Evolutionary conservation across 2,113 vertebrate genomes (phyloP).

Genomic region (Penelope pileata): DNA sequence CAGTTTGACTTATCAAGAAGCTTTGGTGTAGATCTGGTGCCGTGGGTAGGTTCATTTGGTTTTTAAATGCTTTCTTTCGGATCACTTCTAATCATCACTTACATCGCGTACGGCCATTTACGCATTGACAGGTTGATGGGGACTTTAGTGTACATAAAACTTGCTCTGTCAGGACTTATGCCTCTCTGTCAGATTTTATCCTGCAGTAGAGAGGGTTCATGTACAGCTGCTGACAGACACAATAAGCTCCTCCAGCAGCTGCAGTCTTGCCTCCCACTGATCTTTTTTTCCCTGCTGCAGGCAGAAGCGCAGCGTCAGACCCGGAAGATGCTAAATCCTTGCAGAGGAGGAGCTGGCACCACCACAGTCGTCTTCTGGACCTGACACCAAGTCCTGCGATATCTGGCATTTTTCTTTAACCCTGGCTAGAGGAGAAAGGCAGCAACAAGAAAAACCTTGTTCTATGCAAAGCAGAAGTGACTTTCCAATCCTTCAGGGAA

Average conservation of each 20-base stretch:
- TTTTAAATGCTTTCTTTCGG: slow-evolving; percentile 52
- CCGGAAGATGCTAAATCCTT: not conserved
- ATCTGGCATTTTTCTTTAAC: not conserved
- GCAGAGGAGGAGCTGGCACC: not conserved
- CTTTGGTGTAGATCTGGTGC: slow-evolving; percentile 44
- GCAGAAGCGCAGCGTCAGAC: rapidly evolving
- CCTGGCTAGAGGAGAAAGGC: not conserved
- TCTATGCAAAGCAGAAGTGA: not conserved
- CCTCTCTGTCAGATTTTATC: slow-evolving; percentile 67
- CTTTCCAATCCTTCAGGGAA: not conserved
- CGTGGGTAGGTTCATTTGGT: slow-evolving; percentile 18
- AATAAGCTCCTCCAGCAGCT: slow-evolving; percentile 67
- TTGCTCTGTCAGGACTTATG: slow-evolving; percentile 60
- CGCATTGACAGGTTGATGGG: slow-evolving; percentile 66
- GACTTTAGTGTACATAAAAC: slow-evolving; percentile 64
- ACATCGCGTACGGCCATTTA: slow-evolving; percentile 37
- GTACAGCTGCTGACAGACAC: slow-evolving; percentile 65
- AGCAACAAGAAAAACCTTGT: not conserved
- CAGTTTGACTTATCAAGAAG: slow-evolving; percentile 45
- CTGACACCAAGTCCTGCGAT: rapidly evolving
- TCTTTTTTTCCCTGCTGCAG: not conserved
- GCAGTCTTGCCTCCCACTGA: slow-evolving; percentile 43
- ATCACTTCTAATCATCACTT: slow-evolving; percentile 62
- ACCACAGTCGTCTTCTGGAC: rapidly evolving
- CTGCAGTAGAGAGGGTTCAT: slow-evolving; percentile 57